Base-by-base conservation (phyloP, 2,113 vertebrate genomes). In the Ictalurus furcatus region DNA sequence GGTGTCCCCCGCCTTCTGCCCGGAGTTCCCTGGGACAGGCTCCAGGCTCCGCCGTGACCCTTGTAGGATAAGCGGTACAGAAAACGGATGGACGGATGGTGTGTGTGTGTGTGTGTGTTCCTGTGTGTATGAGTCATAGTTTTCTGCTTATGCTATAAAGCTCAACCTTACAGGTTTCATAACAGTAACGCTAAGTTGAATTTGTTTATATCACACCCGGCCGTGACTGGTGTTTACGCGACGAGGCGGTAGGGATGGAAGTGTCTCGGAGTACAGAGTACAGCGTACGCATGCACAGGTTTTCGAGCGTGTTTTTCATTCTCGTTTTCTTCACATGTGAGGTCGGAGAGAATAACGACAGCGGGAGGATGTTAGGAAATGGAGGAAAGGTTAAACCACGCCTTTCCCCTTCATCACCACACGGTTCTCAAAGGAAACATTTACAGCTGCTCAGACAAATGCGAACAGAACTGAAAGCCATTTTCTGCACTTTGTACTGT, bases 201-300 rank as follows among this genome's bases (percentile, higher is more conserved):
- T 71, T 28, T 28, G 11, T 61, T 59, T 59, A 34, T 17, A 71
- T 71, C 69, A 95, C 95, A 95, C 95, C 90, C 91, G 91, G 89
- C 92, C 3, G 90, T 25, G 54, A 37, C 30, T 34, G 13, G 67
- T 17, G n/a, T 76, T 76, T 44, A 86, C 67, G 25, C 1, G 52
- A 56, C 48, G 88, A 92, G 92, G 89, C 82, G 87, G 92, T 93
- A 90, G 93, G 90, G 91, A 88, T 82, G 58, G 34, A 34, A 37
- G 25, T 19, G 78, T 59, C n/a, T 28, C 65, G 11, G 28, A 16
- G 65, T 14, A 30, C 28, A 34, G n/a, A 6, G n/a, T 16, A 34
- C 67, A 71, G 30, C 44, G 44, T 48, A 37, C 69, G 8, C 37
- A 73, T 1, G 37, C n/a, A 6, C 30, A 69, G 65, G 14, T 65